These are phyloP conservation scores for Epicampocera succincta DNA, from an alignment of 2,888 invertebrate species.

Conservation along the genomic window DNA sequence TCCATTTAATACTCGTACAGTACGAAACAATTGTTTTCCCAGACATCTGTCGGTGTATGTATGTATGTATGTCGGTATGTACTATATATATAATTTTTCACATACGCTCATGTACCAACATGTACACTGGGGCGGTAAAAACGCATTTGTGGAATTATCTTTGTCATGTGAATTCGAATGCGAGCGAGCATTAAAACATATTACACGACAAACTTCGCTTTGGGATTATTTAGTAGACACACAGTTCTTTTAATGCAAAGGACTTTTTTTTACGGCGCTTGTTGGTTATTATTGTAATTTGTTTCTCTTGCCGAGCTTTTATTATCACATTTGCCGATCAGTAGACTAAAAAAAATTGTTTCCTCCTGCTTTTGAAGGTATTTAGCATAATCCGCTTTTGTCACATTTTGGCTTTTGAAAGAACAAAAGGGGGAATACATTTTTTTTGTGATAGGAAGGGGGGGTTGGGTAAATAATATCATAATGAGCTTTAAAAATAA, in stretches of 20 bases:
- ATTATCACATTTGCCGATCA: conserved; percentile 51
- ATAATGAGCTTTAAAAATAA: too few relatives aligned
- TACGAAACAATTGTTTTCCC: conserved; percentile 16
- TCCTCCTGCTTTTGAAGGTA: not conserved
- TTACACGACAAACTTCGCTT: conserved; percentile 40
- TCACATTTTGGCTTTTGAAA: too few relatives aligned
- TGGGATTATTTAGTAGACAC: conserved; percentile 32
- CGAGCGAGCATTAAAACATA: conserved; percentile 11
- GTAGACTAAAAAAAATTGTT: conserved; percentile 11
- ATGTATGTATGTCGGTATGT: too few relatives aligned
- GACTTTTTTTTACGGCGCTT: conserved; percentile 3
- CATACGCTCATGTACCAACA: not conserved
- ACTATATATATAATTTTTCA: too few relatives aligned
- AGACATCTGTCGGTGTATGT: not conserved
- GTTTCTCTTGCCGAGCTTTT: conserved; percentile 6
- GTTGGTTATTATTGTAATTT: conserved; percentile 2
- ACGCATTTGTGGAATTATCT: conserved; percentile 9
- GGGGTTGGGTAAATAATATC: too few relatives aligned
- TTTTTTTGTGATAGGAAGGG: too few relatives aligned
- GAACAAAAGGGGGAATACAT: too few relatives aligned
- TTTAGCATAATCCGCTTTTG: conserved; percentile 5
- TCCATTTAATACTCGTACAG: not conserved
- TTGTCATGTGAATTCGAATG: not conserved
- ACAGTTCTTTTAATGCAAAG: not conserved
- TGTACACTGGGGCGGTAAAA: not conserved